Evolutionary conservation across 1,140 invertebrate species (phyloP).

Genomic region (Lepidurus couesii): DNA sequence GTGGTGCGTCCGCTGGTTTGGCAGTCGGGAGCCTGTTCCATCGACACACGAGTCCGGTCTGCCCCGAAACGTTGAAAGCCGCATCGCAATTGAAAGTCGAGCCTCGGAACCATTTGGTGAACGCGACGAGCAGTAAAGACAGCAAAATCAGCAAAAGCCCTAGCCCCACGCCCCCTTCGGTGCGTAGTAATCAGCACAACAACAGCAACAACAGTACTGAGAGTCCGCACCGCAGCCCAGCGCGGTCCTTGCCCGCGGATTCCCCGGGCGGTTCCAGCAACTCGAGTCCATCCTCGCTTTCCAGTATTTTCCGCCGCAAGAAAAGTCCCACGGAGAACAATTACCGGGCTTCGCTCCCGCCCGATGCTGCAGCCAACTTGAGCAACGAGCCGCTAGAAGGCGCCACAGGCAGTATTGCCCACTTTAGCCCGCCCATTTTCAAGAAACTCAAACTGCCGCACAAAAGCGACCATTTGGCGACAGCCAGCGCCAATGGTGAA

Average conservation of each 20-base stretch:
- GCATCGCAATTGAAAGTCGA: slow-evolving; percentile 20
- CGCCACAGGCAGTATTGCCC: not conserved
- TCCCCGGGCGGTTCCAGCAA: slow-evolving; percentile 25
- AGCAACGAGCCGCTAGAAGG: not conserved
- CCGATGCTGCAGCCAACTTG: not conserved
- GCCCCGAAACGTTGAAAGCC: slow-evolving; percentile 24
- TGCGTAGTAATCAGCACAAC: not conserved
- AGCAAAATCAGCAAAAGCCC: slow-evolving; percentile 14
- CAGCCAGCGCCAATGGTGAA: not conserved
- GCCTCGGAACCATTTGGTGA: slow-evolving; percentile 1
- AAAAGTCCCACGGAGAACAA: slow-evolving; percentile 28
- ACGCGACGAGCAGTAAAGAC: not conserved
- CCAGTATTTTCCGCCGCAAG: slow-evolving; percentile 29
- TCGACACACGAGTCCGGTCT: slow-evolving; percentile 31
- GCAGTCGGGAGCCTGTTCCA: slow-evolving; percentile 11
- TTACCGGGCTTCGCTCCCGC: not conserved
- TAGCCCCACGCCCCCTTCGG: not conserved
- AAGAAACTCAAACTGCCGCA: not conserved
- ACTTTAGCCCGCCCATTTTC: not conserved
- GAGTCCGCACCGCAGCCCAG: slow-evolving; percentile 25
- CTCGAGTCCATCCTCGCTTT: slow-evolving; percentile 4
- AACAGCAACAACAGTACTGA: not conserved
- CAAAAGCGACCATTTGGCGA: not conserved
- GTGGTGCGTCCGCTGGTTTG: not conserved
- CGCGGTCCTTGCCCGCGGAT: slow-evolving; percentile 8